Conservation (phyloP, 2,797 vertebrate genomes). For the Neosilurus hyrtlii region DNA sequence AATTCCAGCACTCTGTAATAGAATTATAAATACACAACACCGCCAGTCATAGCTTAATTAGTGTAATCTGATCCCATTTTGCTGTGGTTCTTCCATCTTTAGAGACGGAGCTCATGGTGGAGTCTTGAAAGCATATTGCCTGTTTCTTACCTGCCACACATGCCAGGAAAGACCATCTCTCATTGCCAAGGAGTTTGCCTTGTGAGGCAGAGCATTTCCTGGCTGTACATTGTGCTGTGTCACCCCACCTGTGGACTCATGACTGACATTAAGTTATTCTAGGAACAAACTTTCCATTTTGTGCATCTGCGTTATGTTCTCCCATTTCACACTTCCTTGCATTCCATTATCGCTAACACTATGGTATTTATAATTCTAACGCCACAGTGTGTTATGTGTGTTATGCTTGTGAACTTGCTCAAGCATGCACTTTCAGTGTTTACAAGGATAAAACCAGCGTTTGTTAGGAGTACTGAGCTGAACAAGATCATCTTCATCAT, state of each 20-base stretch:
- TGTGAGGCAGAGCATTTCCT: conserved; percentile 18
- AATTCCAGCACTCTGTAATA: not conserved
- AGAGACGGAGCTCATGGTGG: conserved; percentile 26
- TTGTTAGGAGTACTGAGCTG: not conserved
- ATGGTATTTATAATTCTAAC: not conserved
- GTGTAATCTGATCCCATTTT: conserved; percentile 32
- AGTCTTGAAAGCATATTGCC: conserved; percentile 18
- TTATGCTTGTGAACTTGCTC: not conserved
- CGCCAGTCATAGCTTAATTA: conserved; percentile 32
- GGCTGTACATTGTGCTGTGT: conserved; percentile 44
- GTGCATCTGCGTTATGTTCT: conserved; percentile 16
- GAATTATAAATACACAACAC: conserved; percentile 2
- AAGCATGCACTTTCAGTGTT: not conserved
- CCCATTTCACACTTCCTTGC: conserved; percentile 19
- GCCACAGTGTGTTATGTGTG: not conserved
- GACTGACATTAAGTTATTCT: conserved; percentile 40
- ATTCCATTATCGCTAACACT: not conserved
- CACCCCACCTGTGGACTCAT: conserved; percentile 51
- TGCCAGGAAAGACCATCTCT: conserved; percentile 40
- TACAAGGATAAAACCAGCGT: not conserved
- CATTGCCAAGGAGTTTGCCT: conserved; percentile 31
- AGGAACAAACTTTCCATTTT: conserved; percentile 29
- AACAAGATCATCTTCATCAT: not conserved
- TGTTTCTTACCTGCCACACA: conserved; percentile 40
- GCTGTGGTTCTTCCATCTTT: conserved; percentile 35